Evolutionary conservation across 92 coral and sea anemone species (phyloP).

Genomic region (Palythoa grandis): DNA sequence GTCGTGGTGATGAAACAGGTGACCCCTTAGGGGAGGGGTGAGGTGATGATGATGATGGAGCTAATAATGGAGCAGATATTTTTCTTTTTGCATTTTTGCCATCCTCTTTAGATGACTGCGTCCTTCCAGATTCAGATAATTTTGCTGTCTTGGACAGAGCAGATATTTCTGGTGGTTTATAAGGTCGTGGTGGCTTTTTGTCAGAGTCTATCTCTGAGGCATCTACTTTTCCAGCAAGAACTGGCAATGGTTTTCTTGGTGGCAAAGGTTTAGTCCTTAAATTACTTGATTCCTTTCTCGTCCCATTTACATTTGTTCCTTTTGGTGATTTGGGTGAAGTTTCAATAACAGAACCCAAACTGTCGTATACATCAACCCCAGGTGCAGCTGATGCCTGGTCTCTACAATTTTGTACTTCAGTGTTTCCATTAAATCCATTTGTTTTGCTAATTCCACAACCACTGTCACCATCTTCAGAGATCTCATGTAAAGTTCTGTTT

Average conservation of each 20-base stretch:
- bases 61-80: constrained; percentile 5
- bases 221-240: constrained; percentile 4
- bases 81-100: not conserved
- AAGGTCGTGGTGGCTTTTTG: constrained; percentile 23
- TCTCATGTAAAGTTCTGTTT: constrained; percentile 23
- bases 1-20: constrained; percentile 11
- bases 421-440: constrained; percentile 1
- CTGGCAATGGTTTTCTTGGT: constrained; percentile 39
- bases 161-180: constrained; percentile 6
- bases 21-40: constrained; percentile 15
- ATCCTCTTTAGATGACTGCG: not conserved
- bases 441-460: not conserved
- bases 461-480: constrained; percentile 23
- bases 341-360: not conserved
- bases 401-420: not conserved
- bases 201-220: not conserved
- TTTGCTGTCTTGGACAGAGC: not conserved
- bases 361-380: not conserved
- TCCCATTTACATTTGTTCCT: not conserved
- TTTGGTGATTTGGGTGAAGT: not conserved
- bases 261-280: constrained; percentile 33
- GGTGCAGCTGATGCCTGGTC: not conserved
- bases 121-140: not conserved
- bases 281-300: not conserved
- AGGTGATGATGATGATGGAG: constrained; percentile 21